Conservation (phyloP, 2,888 invertebrate genomes). For the Chaetoderma sp. region DNA sequence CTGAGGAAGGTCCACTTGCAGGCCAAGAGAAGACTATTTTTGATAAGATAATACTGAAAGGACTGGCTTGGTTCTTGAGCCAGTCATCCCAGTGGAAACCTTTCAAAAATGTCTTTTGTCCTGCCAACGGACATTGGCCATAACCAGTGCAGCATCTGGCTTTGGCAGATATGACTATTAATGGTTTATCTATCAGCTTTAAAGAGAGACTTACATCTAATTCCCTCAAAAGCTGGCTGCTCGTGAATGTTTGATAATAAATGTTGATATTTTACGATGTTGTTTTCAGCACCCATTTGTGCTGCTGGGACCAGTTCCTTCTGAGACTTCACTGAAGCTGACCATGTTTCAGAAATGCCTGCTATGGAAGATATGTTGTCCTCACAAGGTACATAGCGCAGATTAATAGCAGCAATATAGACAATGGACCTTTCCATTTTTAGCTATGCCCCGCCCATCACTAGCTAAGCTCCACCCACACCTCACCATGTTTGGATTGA, state of each 20-base stretch:
- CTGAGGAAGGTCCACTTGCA: too few relatives aligned
- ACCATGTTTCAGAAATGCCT: constrained; percentile 66
- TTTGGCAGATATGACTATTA: neutral
- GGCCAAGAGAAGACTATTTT: too few relatives aligned
- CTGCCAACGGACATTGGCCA: neutral
- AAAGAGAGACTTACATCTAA: constrained; percentile 1
- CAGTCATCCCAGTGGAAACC: too few relatives aligned
- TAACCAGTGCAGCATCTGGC: neutral
- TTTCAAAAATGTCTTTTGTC: too few relatives aligned
- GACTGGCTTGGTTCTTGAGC: too few relatives aligned
- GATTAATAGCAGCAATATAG: too few relatives aligned
- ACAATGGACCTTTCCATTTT: too few relatives aligned
- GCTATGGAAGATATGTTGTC: constrained; percentile 62
- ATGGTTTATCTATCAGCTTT: neutral
- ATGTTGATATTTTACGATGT: too few relatives aligned
- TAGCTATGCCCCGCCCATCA: too few relatives aligned
- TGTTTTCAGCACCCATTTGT: constrained; percentile 58
- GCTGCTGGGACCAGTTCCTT: constrained; percentile 61
- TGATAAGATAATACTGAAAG: neutral
- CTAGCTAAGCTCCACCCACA: too few relatives aligned
- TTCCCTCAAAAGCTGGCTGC: neutral
- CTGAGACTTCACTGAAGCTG: constrained; percentile 50
- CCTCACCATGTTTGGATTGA: too few relatives aligned
- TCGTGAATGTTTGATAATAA: neutral
- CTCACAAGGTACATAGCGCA: constrained; percentile 51